Conservation (phyloP, 2,888 invertebrate species). For the Microctonus aethiopoides region DNA sequence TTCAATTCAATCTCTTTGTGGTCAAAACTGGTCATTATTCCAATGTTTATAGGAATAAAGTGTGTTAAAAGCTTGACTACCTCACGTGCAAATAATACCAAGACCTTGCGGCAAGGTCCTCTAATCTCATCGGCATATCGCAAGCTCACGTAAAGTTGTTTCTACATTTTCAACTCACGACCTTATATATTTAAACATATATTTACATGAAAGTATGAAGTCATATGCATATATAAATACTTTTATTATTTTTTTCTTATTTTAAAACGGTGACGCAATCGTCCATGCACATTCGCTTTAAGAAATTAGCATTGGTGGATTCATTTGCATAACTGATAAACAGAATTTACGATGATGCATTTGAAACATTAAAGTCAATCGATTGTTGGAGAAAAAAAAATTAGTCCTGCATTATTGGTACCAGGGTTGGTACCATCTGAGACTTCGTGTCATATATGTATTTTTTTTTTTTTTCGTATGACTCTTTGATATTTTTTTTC, state of each 20-base stretch:
- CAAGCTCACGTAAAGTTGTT: conserved; percentile 29
- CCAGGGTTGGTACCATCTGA: conserved; percentile 35
- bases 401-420: conserved; percentile 23
- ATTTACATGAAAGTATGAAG: background rate
- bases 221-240: too few relatives aligned
- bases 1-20: background rate
- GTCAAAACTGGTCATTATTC: background rate
- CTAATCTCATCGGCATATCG: conserved; percentile 43
- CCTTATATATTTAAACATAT: conserved; percentile 9
- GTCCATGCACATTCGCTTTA: background rate
- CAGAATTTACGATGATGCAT: background rate
- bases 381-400: background rate
- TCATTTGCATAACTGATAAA: background rate
- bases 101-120: conserved; percentile 56
- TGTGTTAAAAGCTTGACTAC: conserved; percentile 39
- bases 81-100: conserved; percentile 49
- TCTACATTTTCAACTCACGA: conserved; percentile 12
- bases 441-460: conserved; percentile 17
- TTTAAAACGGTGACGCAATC: background rate
- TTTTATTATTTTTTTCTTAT: conserved; percentile 17
- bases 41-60: background rate
- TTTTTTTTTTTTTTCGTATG: conserved; percentile 1
- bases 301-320: background rate
- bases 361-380: conserved; percentile 5
- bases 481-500: background rate